A percentile compares a stretch with the other conserved stretches of the same genome.
Conservation (phyloP, 2,797 vertebrate genomes). For the Anisognathus igniventris region DNA sequence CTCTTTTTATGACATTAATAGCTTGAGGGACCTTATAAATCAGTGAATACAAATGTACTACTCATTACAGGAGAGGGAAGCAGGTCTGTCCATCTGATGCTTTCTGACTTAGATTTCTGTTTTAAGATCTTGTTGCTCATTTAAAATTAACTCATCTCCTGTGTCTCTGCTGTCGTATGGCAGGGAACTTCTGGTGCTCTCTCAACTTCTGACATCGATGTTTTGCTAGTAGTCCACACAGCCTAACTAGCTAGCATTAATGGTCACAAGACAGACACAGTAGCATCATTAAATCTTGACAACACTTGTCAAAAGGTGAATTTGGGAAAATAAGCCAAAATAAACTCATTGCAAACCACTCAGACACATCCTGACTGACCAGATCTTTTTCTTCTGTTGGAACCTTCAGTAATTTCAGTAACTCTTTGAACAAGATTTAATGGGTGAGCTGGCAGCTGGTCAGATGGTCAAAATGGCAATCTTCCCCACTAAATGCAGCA, state of each 20-base stretch:
- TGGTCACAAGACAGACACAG: slow-evolving; percentile 70
- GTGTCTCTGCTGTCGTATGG: neutral
- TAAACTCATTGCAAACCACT: slow-evolving; percentile 69
- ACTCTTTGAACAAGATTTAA: slow-evolving; percentile 79
- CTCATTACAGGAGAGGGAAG: neutral
- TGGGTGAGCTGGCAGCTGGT: slow-evolving; percentile 30
- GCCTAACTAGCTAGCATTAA: slow-evolving; percentile 65
- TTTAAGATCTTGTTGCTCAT: neutral
- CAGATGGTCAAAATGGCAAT: slow-evolving; percentile 67
- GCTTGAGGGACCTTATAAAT: neutral
- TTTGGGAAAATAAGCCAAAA: neutral
- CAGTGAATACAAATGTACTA: neutral
- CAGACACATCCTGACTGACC: slow-evolving; percentile 48
- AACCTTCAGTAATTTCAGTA: slow-evolving; percentile 37
- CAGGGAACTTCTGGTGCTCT: neutral
- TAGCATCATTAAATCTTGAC: slow-evolving; percentile 75
- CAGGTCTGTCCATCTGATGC: neutral
- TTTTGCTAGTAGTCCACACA: neutral
- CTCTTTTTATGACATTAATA: slow-evolving; percentile 1
- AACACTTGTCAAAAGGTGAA: slow-evolving; percentile 1
- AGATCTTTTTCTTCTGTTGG: slow-evolving; percentile 74
- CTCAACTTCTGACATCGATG: neutral
- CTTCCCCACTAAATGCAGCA: slow-evolving; percentile 43
- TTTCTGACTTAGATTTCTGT: neutral
- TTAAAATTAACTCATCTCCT: slow-evolving; percentile 1